Percentiles rank a stretch among this genome's conserved stretches.
These are phyloP conservation scores for Atta colombica DNA, from an alignment of 1,140 invertebrate species.

Conservation along the genomic window DNA sequence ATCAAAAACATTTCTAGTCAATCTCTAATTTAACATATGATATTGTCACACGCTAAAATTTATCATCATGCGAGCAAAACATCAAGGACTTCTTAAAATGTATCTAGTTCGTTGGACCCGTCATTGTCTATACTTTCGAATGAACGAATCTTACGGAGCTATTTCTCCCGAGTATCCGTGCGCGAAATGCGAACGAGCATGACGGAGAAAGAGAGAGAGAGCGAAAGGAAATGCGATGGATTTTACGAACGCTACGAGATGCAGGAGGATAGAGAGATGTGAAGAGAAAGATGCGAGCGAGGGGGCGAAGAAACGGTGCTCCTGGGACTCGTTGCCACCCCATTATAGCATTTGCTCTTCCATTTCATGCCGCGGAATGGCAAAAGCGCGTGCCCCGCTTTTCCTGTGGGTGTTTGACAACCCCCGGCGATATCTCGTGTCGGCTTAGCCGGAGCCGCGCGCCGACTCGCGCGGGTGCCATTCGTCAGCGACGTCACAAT, in stretches of 20 bases:
- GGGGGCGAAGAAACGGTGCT: slow-evolving; percentile 81
- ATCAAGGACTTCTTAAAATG: neutral
- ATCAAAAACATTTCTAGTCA: neutral
- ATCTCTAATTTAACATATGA: neutral
- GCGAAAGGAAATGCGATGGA: slow-evolving; percentile 58
- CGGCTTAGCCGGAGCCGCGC: slow-evolving; percentile 30
- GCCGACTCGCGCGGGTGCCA: slow-evolving; percentile 80
- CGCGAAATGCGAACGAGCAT: slow-evolving; percentile 33
- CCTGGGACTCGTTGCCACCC: slow-evolving; percentile 86
- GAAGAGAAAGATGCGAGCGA: slow-evolving; percentile 59
- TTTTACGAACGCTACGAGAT: neutral
- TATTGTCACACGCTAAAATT: neutral
- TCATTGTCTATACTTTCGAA: slow-evolving; percentile 34
- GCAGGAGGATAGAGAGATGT: slow-evolving; percentile 62
- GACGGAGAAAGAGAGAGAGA: neutral
- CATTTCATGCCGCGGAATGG: slow-evolving; percentile 79
- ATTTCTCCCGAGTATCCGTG: slow-evolving; percentile 61
- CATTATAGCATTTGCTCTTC: slow-evolving; percentile 84
- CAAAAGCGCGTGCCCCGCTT: slow-evolving; percentile 77
- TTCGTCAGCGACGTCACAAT: slow-evolving; percentile 82
- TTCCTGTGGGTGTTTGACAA: slow-evolving; percentile 62
- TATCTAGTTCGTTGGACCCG: neutral
- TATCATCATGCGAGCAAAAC: neutral
- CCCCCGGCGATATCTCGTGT: slow-evolving; percentile 57
- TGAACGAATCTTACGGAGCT: slow-evolving; percentile 17